These are phyloP conservation scores for Schizotus pectinicornis DNA, from an alignment of 2,888 invertebrate genomes.

Conservation along the genomic window DNA sequence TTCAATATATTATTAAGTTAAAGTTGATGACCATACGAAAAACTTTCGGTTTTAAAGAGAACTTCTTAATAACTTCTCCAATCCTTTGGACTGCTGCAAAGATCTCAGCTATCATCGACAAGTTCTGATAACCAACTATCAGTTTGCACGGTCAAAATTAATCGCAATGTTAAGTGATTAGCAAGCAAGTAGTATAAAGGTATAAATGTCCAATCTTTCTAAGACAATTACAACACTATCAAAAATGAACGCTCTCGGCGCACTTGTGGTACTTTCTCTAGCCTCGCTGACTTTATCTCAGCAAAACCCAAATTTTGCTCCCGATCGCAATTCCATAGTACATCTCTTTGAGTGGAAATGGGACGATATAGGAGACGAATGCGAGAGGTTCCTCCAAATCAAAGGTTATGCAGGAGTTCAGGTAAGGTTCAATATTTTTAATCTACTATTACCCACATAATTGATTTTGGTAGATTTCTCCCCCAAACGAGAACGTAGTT, in stretches of 20 bases:
- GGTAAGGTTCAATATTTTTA: slow-evolving; percentile 56
- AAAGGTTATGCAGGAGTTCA: slow-evolving; percentile 77
- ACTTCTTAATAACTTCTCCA: no score
- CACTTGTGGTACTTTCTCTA: not conserved
- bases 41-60: no score
- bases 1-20: no score
- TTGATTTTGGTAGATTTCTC: slow-evolving; percentile 68
- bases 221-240: not conserved
- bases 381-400: slow-evolving; percentile 77
- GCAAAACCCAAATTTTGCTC: slow-evolving; percentile 65
- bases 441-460: no score
- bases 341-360: slow-evolving; percentile 86
- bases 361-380: slow-evolving; percentile 79
- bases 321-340: slow-evolving; percentile 70
- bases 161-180: no score
- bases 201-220: not conserved
- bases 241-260: not conserved
- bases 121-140: no score
- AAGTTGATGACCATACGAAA: no score
- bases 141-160: no score
- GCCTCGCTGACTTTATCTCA: slow-evolving; percentile 40
- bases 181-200: no score
- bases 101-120: no score
- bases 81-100: no score
- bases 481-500: slow-evolving; percentile 74